phyloP scores from a whole-genome alignment of 2,797 vertebrate species.

The Halcyon chelicuti region DNA sequence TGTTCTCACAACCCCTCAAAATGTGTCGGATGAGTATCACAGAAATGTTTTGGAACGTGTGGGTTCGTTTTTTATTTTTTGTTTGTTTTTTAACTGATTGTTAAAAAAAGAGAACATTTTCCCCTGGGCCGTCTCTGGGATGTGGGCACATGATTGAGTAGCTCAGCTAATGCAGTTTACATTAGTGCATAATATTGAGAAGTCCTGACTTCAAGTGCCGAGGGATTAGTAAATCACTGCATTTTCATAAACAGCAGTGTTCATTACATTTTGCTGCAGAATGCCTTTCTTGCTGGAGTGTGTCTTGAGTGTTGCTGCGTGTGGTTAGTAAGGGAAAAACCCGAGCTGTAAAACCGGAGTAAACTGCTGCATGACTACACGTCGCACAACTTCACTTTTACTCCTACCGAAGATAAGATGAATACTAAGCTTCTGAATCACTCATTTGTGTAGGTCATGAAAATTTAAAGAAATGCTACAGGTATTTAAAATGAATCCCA shows the following conservation, averaged over 20 bases:
- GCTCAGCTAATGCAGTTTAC: slow-evolving; percentile 23
- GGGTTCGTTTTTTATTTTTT: neutral
- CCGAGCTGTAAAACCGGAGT: slow-evolving; percentile 45
- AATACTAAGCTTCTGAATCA: slow-evolving; percentile 32
- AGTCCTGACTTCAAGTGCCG: slow-evolving; percentile 18
- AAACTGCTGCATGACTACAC: slow-evolving; percentile 15
- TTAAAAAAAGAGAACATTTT: slow-evolving; percentile 10
- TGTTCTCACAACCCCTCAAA: neutral
- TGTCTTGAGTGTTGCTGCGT: neutral
- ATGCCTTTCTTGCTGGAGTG: slow-evolving; percentile 39
- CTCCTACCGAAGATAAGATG: slow-evolving; percentile 29
- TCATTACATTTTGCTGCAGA: slow-evolving; percentile 50
- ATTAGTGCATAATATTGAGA: slow-evolving; percentile 37
- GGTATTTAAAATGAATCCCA: slow-evolving; percentile 44
- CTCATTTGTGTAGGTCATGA: slow-evolving; percentile 43
- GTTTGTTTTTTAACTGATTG: neutral
- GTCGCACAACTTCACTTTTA: slow-evolving; percentile 29
- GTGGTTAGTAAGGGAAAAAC: slow-evolving; percentile 41
- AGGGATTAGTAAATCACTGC: slow-evolving; percentile 47
- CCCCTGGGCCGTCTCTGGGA: neutral
- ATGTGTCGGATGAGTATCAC: neutral
- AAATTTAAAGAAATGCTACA: slow-evolving; percentile 27
- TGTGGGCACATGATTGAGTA: slow-evolving; percentile 42
- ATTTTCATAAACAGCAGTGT: slow-evolving; percentile 50
- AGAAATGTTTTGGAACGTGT: neutral